Percentiles rank a stretch among this genome's conserved stretches.
phyloP scores from a whole-genome alignment of 2,113 vertebrate genomes.

The Gallinago jamesoni region DNA sequence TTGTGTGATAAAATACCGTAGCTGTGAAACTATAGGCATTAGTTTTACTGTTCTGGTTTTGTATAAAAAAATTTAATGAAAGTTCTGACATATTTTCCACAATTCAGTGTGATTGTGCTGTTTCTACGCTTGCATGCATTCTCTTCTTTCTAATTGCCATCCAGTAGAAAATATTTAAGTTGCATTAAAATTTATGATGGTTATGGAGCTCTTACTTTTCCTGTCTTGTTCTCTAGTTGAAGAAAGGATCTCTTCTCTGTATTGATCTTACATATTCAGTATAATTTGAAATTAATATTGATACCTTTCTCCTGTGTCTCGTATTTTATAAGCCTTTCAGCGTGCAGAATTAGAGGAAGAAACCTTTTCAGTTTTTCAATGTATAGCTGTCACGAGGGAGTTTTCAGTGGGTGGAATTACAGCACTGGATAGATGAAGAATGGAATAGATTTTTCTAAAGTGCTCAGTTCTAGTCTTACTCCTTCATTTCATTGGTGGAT shows the following conservation, averaged over 20 bases:
- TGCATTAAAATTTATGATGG: background rate
- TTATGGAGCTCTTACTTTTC: background rate
- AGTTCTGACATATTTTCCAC: background rate
- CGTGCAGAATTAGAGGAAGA: background rate
- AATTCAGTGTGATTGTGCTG: background rate
- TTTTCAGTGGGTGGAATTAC: background rate
- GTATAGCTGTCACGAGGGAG: background rate
- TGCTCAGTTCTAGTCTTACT: background rate
- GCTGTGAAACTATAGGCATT: background rate
- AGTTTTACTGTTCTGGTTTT: background rate
- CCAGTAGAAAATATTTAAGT: background rate
- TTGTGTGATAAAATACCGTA: background rate
- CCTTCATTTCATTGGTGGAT: background rate
- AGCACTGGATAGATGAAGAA: background rate
- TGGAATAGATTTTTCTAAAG: background rate
- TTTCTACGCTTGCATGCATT: background rate
- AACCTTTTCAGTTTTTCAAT: background rate
- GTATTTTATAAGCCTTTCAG: background rate
- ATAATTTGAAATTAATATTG: background rate
- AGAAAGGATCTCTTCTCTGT: background rate
- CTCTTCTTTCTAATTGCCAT: background rate
- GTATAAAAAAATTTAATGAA: background rate
- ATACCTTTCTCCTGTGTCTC: background rate
- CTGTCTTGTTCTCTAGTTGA: background rate
- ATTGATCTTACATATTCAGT: background rate